Base-by-base conservation (phyloP, 92 coral and sea anemone genomes). In the Palythoa caribaeorum region DNA sequence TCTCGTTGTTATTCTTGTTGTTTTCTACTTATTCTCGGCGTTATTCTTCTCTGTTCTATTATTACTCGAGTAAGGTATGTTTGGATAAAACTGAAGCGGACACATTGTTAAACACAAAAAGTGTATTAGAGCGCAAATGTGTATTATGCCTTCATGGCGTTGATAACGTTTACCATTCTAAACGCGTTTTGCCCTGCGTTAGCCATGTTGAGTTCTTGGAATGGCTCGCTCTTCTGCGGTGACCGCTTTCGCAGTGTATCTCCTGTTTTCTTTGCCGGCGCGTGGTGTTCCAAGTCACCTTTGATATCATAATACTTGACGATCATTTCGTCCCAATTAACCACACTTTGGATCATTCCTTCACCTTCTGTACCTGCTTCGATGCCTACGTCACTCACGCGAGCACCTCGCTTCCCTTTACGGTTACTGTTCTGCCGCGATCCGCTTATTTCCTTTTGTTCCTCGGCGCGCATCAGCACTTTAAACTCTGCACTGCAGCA, bases 401-500 rank as follows among this genome's bases (percentile, higher is more conserved):
- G 74, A 57, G 40, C 13, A 17, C 9, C 44, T 40, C 85, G 57
- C 47, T 80, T 80, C 7, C 74, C 79, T 35, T 84, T 84, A 5
- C 66, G 63, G 17, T 40, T 63, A 38, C 21, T 83, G 50, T 62
- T 71, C 19, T 55, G 79, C n/a, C 63, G 65, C 12, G 59, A 10
- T 12, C 85, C 88, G 20, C 37, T 87, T 48, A 54, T 48, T 68
- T 14, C 88, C 35, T 74, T 83, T 21, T 80, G 83, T 80, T 89
- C 92, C 19, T 92, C 92, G 10, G 83, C 93, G 14, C 89, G 93
- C 90, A 94, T 83, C 70, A 92, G 83, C 5, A 86, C 89, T 38
- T 93, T 87, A 37, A 95, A 91, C 47, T 91, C 96, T 10, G 94
- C 78, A 8, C 92, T 89, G 65, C 96, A 92, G 71, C 98, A 97